These are phyloP conservation scores for Mactra quadrangularis DNA, from an alignment of 1,140 invertebrate genomes.

Conservation along the genomic window DNA sequence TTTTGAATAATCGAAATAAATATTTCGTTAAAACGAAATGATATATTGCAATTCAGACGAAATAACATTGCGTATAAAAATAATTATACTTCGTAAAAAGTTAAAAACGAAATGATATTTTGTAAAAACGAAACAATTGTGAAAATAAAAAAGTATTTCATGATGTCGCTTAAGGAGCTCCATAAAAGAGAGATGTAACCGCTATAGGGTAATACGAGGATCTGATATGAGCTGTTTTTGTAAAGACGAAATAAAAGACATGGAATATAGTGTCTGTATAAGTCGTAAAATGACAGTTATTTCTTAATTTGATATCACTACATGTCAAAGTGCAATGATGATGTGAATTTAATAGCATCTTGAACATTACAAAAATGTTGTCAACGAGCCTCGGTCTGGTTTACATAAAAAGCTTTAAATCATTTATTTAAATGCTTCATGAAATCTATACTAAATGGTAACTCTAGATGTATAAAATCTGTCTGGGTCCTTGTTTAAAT, in stretches of 20 bases:
- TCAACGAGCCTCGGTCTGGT: background rate
- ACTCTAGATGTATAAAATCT: too few species aligned
- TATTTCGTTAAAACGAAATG: too few species aligned
- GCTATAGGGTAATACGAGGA: constrained; percentile 42
- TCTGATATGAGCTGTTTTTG: constrained; percentile 20
- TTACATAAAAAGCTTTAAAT: background rate
- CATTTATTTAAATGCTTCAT: constrained; percentile 1
- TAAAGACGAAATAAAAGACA: constrained; percentile 11
- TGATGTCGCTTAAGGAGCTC: too few species aligned
- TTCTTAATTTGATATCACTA: constrained; percentile 15
- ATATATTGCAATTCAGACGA: too few species aligned
- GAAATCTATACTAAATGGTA: too few species aligned
- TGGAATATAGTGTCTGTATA: constrained; percentile 19
- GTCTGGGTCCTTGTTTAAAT: too few species aligned
- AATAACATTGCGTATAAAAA: too few species aligned
- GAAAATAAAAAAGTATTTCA: too few species aligned
- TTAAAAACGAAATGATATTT: too few species aligned
- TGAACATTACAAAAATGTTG: background rate
- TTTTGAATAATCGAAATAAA: too few species aligned
- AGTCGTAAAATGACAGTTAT: constrained; percentile 42
- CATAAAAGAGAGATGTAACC: constrained; percentile 1
- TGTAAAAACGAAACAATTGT: too few species aligned
- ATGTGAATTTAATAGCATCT: constrained; percentile 11
- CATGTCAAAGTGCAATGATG: constrained; percentile 34
- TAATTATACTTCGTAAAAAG: too few species aligned